These are phyloP conservation scores for Anolis carolinensis DNA, from an alignment of 2,113 vertebrate genomes.

Conservation along the genomic window DNA sequence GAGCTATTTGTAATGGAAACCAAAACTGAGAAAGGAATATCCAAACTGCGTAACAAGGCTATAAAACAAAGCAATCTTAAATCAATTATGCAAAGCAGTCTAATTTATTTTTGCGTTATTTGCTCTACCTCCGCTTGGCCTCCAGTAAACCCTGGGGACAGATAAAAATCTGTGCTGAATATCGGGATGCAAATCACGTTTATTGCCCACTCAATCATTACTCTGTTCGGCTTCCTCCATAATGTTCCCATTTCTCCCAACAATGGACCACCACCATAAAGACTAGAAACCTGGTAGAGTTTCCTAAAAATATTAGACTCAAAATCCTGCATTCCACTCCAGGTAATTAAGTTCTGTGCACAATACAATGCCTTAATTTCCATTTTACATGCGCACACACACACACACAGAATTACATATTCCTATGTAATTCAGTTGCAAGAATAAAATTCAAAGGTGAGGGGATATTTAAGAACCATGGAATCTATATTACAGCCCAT, in stretches of 20 bases:
- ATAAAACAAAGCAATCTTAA: background rate
- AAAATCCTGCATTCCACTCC: background rate
- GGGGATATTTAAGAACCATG: no score
- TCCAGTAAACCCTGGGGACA: background rate
- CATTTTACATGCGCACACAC: background rate
- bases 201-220: background rate
- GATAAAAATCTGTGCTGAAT: no score
- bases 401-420: no score
- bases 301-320: background rate
- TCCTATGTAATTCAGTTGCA: background rate
- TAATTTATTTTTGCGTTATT: background rate
- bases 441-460: background rate
- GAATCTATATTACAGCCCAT: background rate
- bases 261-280: background rate
- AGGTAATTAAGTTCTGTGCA: background rate
- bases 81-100: background rate
- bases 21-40: background rate
- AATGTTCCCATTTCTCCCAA: background rate
- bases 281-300: background rate
- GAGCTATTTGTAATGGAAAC: background rate
- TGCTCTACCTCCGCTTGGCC: background rate
- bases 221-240: background rate
- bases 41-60: background rate
- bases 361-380: no score
- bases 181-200: background rate